A percentile compares a stretch with the other conserved stretches of the same genome.
phyloP scores from a whole-genome alignment of 2,888 invertebrate species.

The Drosophila histrio region DNA sequence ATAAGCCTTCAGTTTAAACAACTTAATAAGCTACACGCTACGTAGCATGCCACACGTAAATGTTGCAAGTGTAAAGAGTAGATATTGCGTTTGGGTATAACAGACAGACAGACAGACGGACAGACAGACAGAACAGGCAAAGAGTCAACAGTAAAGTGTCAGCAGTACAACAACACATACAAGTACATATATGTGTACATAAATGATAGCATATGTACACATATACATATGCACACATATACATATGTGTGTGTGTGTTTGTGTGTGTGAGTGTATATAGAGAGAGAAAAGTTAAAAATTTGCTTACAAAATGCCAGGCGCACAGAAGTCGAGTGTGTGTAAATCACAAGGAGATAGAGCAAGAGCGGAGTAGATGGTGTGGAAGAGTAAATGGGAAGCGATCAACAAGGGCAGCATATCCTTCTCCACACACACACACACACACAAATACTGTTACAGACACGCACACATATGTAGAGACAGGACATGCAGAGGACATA shows the following conservation, averaged over 20 bases:
- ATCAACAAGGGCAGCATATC: slow-evolving; percentile 47
- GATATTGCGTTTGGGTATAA: slow-evolving; percentile 9
- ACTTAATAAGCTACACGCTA: slow-evolving; percentile 6
- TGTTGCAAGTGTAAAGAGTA: slow-evolving; percentile 4
- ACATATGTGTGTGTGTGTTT: slow-evolving; percentile 3
- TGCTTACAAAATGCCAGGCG: slow-evolving; percentile 76
- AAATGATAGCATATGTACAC: slow-evolving; percentile 16
- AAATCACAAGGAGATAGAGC: background rate
- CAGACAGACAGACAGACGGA: too few relatives aligned
- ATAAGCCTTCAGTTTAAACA: slow-evolving; percentile 1
- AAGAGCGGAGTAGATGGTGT: background rate
- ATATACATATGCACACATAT: background rate
- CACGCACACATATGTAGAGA: slow-evolving; percentile 2
- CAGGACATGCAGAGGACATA: slow-evolving; percentile 41
- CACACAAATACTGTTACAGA: background rate
- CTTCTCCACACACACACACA: slow-evolving; percentile 9
- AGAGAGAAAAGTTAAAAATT: slow-evolving; percentile 69
- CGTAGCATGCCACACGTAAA: slow-evolving; percentile 3
- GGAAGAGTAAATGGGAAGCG: slow-evolving; percentile 16
- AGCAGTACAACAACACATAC: slow-evolving; percentile 25
- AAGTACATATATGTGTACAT: background rate
- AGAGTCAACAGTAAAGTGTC: slow-evolving; percentile 36
- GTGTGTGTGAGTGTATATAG: slow-evolving; percentile 23
- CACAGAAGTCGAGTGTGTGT: slow-evolving; percentile 50
- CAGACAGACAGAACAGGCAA: slow-evolving; percentile 11